Evolutionary conservation across 2,113 vertebrate genomes (phyloP).

Genomic region (Macaca fascicularis): T2T-MFA8v1.1 NC_088384.1:68067001-68067500

Average conservation of each 20-base stretch:
- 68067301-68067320: background rate
- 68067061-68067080: background rate
- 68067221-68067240: background rate
- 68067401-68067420: background rate
- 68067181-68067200: background rate
- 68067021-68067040: too few relatives aligned
- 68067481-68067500: background rate
- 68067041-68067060: background rate
- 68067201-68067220: background rate
- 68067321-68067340: too few relatives aligned
- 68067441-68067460: fast-evolving
- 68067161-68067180: background rate
- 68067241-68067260: background rate
- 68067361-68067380: background rate
- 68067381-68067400: background rate
- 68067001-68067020: background rate
- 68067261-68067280: background rate
- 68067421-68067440: background rate
- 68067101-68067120: background rate
- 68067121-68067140: background rate
- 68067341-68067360: background rate
- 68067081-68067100: background rate
- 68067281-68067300: background rate
- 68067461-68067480: background rate
- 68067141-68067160: background rate